Evolutionary conservation across 92 coral and sea anemone species (phyloP), one percentile per base, ranked within the genome.

Genomic region (Heliopora coerulea): DNA sequence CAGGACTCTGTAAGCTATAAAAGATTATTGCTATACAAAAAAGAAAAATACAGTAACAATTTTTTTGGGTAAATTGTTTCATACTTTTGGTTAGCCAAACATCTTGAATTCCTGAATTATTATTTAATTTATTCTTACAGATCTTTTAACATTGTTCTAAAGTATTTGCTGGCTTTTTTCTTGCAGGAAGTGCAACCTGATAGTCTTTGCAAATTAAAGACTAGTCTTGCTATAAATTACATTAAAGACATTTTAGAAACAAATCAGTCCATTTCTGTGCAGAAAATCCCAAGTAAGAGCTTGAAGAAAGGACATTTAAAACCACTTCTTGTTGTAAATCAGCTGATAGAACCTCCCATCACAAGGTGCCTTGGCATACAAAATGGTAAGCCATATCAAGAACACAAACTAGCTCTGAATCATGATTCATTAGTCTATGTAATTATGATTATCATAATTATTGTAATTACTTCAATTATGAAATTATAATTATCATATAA

Each of bases 181-280:
- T 63, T 37, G 11, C 52, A 63, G 70, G 48, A 14, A 35, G 70
- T 63, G 9, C 70, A 67, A 14, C 74, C 74, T 23, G 74, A 67
- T 50, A 67, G 58, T 46, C 59, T 37, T 21, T 67, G 74, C 41
- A 67, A 67, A 19, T 67, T 67, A 49, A 67, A 67, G 59, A 67
- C 74, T 18, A 67, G 58, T 29, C 54, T 67, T 4, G 74, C 74
- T 37, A 19, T 67, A 12, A 33, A 67, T 1, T 67, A 67, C 46
- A 59, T 67, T 49, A 33, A 40, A n/a, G 56, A 44, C 33, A 30
- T 67, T 49, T 44, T 44, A 27, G 57, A 67, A 27, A 35, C 42
- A 19, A 46, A 12, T 31, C 61, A 56, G 17, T 17, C 58, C 6
- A 5, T 6, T n/a, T 17, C 26, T 6, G 17, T 6, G 26, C 6